phyloP scores from a whole-genome alignment of 2,888 invertebrate genomes.

The Eilema depressum region DNA sequence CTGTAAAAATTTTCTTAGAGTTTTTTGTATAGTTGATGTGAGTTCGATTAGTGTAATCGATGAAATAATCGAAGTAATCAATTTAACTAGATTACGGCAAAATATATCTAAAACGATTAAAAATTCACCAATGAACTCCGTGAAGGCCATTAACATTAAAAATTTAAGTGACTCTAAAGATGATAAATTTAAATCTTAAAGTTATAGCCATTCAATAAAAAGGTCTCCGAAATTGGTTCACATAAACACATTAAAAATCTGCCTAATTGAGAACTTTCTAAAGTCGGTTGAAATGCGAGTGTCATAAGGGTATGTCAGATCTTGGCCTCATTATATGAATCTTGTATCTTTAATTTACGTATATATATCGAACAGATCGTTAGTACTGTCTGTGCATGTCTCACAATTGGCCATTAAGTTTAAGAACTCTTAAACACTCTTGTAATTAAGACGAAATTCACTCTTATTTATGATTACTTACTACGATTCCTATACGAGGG shows the following conservation, averaged over 20 bases:
- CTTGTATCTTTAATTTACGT: neutral
- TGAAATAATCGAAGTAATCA: neutral
- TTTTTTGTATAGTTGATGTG: neutral
- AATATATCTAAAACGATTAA: neutral
- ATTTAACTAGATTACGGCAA: neutral
- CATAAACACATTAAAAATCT: neutral
- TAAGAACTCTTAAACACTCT: conserved; percentile 1
- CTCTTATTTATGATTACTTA: neutral
- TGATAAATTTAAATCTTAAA: neutral
- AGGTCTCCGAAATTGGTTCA: neutral
- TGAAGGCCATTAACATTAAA: neutral
- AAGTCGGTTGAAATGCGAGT: conserved; percentile 2
- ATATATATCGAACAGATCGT: conserved; percentile 3
- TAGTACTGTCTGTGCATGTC: conserved; percentile 1
- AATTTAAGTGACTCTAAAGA: neutral
- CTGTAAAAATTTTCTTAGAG: neutral
- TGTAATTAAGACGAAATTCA: conserved; percentile 2
- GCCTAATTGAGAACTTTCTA: neutral
- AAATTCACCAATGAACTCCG: neutral
- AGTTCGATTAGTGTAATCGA: neutral
- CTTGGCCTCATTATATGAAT: neutral
- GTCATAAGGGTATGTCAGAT: conserved; percentile 4
- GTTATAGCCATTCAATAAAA: neutral
- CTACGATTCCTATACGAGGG: neutral
- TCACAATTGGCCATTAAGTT: conserved; percentile 1